Evolutionary conservation across 2,113 vertebrate species (phyloP), one percentile per base, ranked within the genome.

Genomic region (Paracanthobrama guichenoti): DNA sequence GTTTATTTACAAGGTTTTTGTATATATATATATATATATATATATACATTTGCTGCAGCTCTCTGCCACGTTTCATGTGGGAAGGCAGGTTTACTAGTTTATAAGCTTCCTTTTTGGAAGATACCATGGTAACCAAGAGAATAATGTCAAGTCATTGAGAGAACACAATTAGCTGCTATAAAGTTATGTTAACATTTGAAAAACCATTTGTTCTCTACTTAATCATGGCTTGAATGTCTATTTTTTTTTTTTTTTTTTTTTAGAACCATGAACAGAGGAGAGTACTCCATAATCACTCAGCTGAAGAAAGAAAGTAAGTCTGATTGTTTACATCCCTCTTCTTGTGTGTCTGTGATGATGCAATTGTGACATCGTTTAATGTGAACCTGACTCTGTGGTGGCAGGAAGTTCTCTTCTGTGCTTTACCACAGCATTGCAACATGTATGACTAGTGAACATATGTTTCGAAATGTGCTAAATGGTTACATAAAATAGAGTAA

Each of bases 241-340:
- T n/a, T n/a, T n/a, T n/a, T 53, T 69, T 26, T 91, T 93, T 78
- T 89, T 1, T 90, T 66, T 53, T 69, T 26, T 91, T 93, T 79
- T 89, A 99, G 98, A 90, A 99, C 98, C 44, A 99, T 99, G 94
- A 97, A 94, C 90, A 93, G 97, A 90, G 98, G 98, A 90, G 97
- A 99, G 50, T 91, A 96, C 91, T 99, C 98, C 18, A 99, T 99
- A 91, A 95, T 99, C 89, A 94, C 93, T 55, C 97, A 98, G 84
- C 90, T 99, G 85, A 98, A 96, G 90, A 88, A 89, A 78, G 95
- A 97, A 88, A 93, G 97, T 99, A 94, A 95, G 96, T 79, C 31
- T 72, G 8, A 53, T 20, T 64, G 6, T 59, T 13, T 31, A 26
- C 62, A 39, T 57, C 12, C 22, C 13, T 53, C 3, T 48, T 28